Evolutionary conservation across 2,797 vertebrate genomes (phyloP).

Genomic region (Fratercula arctica): DNA sequence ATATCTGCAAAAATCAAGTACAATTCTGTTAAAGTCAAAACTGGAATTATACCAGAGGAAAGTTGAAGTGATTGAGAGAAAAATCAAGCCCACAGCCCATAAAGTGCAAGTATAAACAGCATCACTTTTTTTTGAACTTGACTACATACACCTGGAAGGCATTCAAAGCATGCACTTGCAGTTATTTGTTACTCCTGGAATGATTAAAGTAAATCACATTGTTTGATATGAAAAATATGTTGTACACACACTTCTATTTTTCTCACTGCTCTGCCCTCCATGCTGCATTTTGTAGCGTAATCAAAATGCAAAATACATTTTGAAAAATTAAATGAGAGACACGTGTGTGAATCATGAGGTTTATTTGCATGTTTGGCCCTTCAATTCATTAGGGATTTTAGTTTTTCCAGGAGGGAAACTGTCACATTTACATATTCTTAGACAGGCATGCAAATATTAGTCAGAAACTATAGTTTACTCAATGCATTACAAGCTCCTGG

Average conservation of each 20-base stretch:
- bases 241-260: conserved; percentile 13
- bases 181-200: conserved; percentile 59
- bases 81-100: neutral
- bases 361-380: conserved; percentile 63
- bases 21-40: neutral
- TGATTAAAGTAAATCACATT: conserved; percentile 66
- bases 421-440: conserved; percentile 53
- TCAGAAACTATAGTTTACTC: conserved; percentile 22
- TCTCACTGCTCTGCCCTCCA: conserved; percentile 24
- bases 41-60: neutral
- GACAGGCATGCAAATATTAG: conserved; percentile 31
- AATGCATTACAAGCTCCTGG: conserved; percentile 20
- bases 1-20: neutral
- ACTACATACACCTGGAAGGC: conserved; percentile 35
- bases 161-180: conserved; percentile 46
- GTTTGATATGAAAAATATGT: conserved; percentile 73
- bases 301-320: conserved; percentile 74
- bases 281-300: conserved; percentile 42
- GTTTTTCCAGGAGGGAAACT: conserved; percentile 33
- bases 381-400: conserved; percentile 55
- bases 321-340: conserved; percentile 69
- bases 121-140: conserved; percentile 2
- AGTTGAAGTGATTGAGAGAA: neutral
- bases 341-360: conserved; percentile 63
- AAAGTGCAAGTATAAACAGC: neutral